These are phyloP conservation scores for Pomacea maculata DNA, from an alignment of 1,140 invertebrate genomes.

Conservation along the genomic window DNA sequence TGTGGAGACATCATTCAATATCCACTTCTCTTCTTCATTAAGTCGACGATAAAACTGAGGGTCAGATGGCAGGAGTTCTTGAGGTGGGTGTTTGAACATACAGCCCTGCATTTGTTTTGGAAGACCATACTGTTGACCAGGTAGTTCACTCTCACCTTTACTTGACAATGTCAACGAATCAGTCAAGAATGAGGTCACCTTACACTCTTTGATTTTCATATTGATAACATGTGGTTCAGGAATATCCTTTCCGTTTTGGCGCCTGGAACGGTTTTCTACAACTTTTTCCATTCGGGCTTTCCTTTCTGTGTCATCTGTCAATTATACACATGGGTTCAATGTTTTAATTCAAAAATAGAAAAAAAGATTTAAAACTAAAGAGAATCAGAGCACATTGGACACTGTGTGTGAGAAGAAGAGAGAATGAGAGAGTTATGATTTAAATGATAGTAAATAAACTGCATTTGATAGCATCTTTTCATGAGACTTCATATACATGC, in stretches of 20 bases:
- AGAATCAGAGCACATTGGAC: too few species aligned
- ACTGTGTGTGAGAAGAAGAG: too few species aligned
- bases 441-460: too few species aligned
- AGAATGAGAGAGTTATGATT: too few species aligned
- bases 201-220: constrained; percentile 5
- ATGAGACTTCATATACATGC: too few species aligned
- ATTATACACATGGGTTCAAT: neutral
- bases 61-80: constrained; percentile 32
- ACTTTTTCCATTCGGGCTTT: constrained; percentile 32
- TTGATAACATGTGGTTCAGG: neutral
- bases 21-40: constrained; percentile 31
- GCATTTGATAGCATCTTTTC: too few species aligned
- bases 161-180: neutral
- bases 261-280: constrained; percentile 29
- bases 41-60: constrained; percentile 33
- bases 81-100: constrained; percentile 17
- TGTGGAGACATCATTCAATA: constrained; percentile 34
- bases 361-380: too few species aligned
- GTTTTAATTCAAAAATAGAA: neutral
- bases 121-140: constrained; percentile 10
- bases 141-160: neutral
- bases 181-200: neutral
- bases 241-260: too few species aligned
- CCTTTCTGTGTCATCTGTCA: constrained; percentile 32
- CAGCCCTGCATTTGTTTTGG: constrained; percentile 16